These are phyloP conservation scores for Timema podura DNA, from an alignment of 2,888 invertebrate species.

Conservation along the genomic window DNA sequence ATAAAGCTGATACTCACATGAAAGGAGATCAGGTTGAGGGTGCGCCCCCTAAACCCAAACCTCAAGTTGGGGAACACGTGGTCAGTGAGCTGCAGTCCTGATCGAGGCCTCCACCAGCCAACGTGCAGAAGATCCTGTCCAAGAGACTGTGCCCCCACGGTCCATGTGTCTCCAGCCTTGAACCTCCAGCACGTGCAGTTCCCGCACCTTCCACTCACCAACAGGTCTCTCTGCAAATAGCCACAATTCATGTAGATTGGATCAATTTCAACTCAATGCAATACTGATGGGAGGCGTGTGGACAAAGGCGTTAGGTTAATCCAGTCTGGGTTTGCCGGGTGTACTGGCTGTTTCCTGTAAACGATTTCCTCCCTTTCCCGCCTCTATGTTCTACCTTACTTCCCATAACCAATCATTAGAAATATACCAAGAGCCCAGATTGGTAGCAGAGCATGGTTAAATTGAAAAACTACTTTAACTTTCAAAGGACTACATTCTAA, in stretches of 20 bases:
- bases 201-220: conserved; percentile 46
- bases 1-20: conserved; percentile 56
- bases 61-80: conserved; percentile 73
- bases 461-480: too few relatives aligned
- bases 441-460: too few relatives aligned
- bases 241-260: conserved; percentile 20
- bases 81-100: conserved; percentile 63
- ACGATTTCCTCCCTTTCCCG: too few relatives aligned
- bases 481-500: too few relatives aligned
- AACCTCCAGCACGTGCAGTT: conserved; percentile 56
- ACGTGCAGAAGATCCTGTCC: conserved; percentile 49
- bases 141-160: conserved; percentile 35
- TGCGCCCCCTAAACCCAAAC: conserved; percentile 72
- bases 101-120: conserved; percentile 70
- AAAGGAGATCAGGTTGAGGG: conserved; percentile 67
- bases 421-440: too few relatives aligned
- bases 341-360: too few relatives aligned
- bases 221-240: conserved; percentile 41
- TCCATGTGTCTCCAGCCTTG: conserved; percentile 57
- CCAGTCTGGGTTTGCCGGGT: too few relatives aligned
- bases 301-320: too few relatives aligned
- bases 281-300: too few relatives aligned
- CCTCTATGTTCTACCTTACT: too few relatives aligned
- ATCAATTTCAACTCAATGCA: neutral
- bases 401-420: too few relatives aligned